phyloP scores from a whole-genome alignment of 1,140 invertebrate species.

The Drosophila arizonae region DNA sequence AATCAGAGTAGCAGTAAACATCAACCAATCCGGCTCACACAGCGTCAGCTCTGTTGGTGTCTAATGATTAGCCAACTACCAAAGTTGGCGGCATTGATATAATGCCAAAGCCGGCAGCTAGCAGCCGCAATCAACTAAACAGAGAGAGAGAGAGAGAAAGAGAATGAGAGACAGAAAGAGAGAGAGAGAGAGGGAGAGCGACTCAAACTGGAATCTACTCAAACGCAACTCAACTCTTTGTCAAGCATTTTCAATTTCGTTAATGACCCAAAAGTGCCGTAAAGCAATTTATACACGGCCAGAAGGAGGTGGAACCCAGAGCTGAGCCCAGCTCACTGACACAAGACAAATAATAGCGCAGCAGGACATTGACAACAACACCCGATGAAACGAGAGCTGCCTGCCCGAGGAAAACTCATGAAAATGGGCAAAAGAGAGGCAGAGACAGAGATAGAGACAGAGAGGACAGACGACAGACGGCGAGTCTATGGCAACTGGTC shows the following conservation, averaged over 20 bases:
- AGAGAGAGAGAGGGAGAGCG: background rate
- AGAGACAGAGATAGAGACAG: slow-evolving; percentile 7
- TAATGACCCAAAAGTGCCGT: slow-evolving; percentile 82
- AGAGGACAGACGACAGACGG: slow-evolving; percentile 26
- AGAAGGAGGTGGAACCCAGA: slow-evolving; percentile 6
- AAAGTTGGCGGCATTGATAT: slow-evolving; percentile 72
- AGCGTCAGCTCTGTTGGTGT: slow-evolving; percentile 38
- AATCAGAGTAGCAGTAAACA: background rate
- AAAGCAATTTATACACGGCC: slow-evolving; percentile 73
- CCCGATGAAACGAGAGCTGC: slow-evolving; percentile 40
- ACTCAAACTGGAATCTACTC: background rate
- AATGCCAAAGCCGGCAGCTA: slow-evolving; percentile 33
- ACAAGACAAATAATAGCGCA: slow-evolving; percentile 82
- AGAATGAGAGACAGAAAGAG: background rate
- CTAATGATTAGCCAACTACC: slow-evolving; percentile 67
- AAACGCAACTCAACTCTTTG: slow-evolving; percentile 41
- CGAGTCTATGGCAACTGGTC: slow-evolving; percentile 39
- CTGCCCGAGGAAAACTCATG: too few species aligned
- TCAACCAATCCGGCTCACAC: slow-evolving; percentile 8
- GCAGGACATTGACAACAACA: slow-evolving; percentile 82
- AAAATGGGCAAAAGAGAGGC: background rate
- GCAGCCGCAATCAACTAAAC: slow-evolving; percentile 5
- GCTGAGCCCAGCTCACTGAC: slow-evolving; percentile 49
- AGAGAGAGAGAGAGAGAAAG: background rate
- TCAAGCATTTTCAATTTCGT: slow-evolving; percentile 80